phyloP scores from a whole-genome alignment of 1,140 invertebrate species.

The Sarcophaga peregrina region DNA sequence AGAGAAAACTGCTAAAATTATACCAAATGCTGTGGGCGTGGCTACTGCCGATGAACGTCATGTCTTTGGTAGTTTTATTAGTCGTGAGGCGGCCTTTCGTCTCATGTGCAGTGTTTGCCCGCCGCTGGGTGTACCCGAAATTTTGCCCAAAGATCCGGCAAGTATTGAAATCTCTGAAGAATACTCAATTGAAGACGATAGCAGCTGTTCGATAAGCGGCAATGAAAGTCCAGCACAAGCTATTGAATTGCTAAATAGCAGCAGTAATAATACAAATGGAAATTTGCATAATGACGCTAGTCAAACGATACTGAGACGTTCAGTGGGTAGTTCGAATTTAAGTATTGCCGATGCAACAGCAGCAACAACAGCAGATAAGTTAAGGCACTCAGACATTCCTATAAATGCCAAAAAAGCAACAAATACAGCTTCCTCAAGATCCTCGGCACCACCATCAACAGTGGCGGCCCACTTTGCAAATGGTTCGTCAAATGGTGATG shows the following conservation, averaged over 20 bases:
- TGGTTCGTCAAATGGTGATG: background rate
- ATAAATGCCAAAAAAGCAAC: constrained; percentile 45
- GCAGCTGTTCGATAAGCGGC: constrained; percentile 59
- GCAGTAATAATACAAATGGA: background rate
- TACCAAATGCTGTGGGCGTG: constrained; percentile 91
- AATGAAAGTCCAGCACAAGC: constrained; percentile 58
- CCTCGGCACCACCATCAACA: background rate
- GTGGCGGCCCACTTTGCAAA: background rate
- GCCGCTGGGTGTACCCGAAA: constrained; percentile 48
- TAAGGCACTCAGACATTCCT: constrained; percentile 51
- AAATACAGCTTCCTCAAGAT: constrained; percentile 28
- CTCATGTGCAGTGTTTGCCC: constrained; percentile 84
- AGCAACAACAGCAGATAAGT: background rate
- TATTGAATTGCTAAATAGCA: constrained; percentile 11
- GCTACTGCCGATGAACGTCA: constrained; percentile 85
- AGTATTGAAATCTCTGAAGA: constrained; percentile 55
- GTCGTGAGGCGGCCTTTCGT: constrained; percentile 86
- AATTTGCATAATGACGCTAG: constrained; percentile 35
- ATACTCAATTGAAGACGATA: constrained; percentile 57
- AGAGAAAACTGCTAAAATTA: constrained; percentile 90
- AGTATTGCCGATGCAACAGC: constrained; percentile 44
- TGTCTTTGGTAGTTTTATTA: constrained; percentile 90
- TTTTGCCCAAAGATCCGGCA: constrained; percentile 51
- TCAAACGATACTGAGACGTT: constrained; percentile 44
- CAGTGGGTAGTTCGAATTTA: constrained; percentile 45